Conservation (phyloP, 1,140 invertebrate species). For the Tetramorium parvispinum region DNA sequence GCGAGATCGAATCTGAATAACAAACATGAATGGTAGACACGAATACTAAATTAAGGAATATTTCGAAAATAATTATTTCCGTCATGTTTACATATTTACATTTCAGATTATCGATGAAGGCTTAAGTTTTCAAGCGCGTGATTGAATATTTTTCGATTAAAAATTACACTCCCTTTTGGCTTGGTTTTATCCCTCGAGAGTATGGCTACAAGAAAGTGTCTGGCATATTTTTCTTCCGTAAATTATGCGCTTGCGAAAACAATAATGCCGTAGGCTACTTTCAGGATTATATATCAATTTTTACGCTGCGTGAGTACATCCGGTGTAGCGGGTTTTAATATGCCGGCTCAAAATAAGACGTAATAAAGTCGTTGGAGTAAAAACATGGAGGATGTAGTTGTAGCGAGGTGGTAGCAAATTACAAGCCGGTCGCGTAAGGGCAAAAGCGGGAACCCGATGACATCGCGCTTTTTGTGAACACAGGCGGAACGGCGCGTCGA, state of each 20-base stretch:
- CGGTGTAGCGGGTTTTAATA: constrained; percentile 12
- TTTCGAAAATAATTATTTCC: not conserved
- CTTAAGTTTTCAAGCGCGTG: not conserved
- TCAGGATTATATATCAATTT: constrained; percentile 44
- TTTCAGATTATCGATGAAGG: not conserved
- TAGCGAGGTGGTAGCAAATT: constrained; percentile 42
- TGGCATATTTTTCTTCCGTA: constrained; percentile 13
- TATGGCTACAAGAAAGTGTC: not conserved
- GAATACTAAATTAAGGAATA: constrained; percentile 1
- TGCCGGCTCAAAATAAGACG: constrained; percentile 26
- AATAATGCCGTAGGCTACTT: not conserved
- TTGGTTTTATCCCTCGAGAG: not conserved
- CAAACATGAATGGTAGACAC: not conserved
- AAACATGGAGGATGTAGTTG: constrained; percentile 23
- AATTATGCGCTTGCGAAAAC: constrained; percentile 32
- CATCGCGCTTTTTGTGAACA: constrained; percentile 61
- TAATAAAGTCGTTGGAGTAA: constrained; percentile 31
- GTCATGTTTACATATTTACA: not conserved
- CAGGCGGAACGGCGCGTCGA: not conserved
- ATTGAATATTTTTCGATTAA: constrained; percentile 19
- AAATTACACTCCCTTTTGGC: not conserved
- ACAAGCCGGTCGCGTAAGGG: constrained; percentile 23
- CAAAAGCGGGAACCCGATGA: constrained; percentile 64
- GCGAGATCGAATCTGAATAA: constrained; percentile 14
- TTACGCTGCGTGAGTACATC: not conserved